Percentiles rank a stretch among this genome's conserved stretches.
phyloP scores from a whole-genome alignment of 2,113 vertebrate species.

The Forbesichthys agassizii region DNA sequence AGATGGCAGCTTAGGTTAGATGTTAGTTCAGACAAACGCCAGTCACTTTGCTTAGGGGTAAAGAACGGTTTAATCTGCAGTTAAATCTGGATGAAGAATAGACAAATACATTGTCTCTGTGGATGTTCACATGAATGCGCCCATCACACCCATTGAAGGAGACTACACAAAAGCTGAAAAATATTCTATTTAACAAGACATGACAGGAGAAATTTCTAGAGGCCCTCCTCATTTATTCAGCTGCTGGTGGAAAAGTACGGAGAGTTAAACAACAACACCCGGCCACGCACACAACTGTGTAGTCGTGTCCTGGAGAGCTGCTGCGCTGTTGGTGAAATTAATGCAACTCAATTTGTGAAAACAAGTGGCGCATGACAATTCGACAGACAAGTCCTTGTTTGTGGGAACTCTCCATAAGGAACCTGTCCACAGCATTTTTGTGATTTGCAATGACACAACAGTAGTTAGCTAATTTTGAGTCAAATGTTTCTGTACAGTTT shows the following conservation, averaged over 20 bases:
- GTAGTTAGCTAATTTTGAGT: neutral
- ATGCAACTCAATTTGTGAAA: slow-evolving; percentile 63
- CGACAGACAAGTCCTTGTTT: slow-evolving; percentile 51
- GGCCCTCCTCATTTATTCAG: slow-evolving; percentile 44
- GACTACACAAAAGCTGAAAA: neutral
- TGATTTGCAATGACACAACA: slow-evolving; percentile 31
- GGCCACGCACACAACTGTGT: neutral
- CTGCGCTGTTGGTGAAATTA: slow-evolving; percentile 49
- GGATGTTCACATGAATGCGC: no score
- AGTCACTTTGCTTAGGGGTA: neutral
- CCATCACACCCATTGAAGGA: slow-evolving; percentile 32
- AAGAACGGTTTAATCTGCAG: slow-evolving; percentile 39
- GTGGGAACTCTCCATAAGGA: slow-evolving; percentile 43
- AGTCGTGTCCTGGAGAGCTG: slow-evolving; percentile 18
- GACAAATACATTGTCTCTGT: slow-evolving; percentile 28
- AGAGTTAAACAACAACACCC: slow-evolving; percentile 2
- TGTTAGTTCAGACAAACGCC: no score
- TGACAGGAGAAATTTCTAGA: slow-evolving; percentile 35
- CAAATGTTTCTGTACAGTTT: no score
- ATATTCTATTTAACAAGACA: slow-evolving; percentile 36
- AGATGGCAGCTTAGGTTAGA: slow-evolving; percentile 4
- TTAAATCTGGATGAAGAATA: no score
- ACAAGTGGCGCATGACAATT: slow-evolving; percentile 56
- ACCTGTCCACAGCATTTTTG: slow-evolving; percentile 6
- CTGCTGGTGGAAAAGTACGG: slow-evolving; percentile 66